Percentiles rank a stretch among this genome's conserved stretches.
Evolutionary conservation across 2,888 invertebrate genomes (phyloP).

Genomic region (Brachylomia viminalis): DNA sequence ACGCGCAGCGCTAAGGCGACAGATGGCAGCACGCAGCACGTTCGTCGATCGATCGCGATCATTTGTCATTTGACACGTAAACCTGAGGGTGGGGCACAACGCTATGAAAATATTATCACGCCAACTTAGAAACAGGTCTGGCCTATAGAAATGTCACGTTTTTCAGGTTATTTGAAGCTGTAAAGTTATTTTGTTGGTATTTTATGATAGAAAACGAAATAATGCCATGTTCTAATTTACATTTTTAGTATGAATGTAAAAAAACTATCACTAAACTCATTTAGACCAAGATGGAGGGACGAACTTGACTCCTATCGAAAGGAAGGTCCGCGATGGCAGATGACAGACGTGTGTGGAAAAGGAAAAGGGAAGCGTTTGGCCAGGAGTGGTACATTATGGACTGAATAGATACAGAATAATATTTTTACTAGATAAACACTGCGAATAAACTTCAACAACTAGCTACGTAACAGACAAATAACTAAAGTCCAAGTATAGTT

Average conservation of each 20-base stretch:
- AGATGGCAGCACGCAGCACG: conserved; percentile 73
- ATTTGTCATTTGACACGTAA: conserved; percentile 63
- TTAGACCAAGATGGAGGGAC: not conserved
- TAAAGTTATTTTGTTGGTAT: not conserved
- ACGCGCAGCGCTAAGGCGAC: conserved; percentile 51
- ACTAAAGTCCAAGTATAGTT: not conserved
- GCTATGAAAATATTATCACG: conserved; percentile 52
- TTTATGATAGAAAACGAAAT: not conserved
- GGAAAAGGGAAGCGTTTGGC: not conserved
- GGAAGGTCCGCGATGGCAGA: not conserved
- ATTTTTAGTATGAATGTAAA: not conserved
- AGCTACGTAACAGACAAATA: not conserved
- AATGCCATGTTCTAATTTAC: not conserved
- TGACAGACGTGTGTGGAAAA: not conserved
- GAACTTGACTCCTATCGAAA: not conserved
- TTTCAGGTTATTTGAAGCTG: conserved; percentile 25
- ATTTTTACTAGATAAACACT: not conserved
- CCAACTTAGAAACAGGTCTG: conserved; percentile 13
- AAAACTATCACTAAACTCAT: not conserved
- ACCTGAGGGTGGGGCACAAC: conserved; percentile 56
- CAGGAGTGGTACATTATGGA: not conserved
- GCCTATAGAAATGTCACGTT: not conserved
- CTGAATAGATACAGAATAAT: not conserved
- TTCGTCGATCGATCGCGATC: conserved; percentile 44
- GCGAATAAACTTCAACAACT: not conserved